Conservation (phyloP, 2,113 vertebrate species). For the Antigone vipio region DNA sequence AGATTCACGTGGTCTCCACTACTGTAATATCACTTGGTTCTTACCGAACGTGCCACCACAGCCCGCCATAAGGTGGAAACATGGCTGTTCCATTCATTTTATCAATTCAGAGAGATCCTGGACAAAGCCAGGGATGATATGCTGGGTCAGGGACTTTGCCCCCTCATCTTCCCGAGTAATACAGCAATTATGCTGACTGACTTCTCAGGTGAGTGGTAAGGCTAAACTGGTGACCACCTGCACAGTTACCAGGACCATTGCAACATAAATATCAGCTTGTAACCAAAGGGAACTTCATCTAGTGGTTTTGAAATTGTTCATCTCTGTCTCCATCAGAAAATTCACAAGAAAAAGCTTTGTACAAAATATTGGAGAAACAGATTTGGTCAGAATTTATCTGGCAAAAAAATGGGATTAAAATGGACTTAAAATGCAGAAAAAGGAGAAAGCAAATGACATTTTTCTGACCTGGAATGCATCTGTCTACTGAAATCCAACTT, state of each 20-base stretch:
- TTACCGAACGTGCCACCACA: background rate
- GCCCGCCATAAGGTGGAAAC: background rate
- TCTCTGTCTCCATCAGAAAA: background rate
- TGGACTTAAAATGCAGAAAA: background rate
- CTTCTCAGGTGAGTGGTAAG: background rate
- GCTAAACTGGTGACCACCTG: background rate
- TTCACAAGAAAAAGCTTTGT: background rate
- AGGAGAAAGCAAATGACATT: background rate
- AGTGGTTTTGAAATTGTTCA: background rate
- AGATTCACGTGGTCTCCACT: fast-evolving
- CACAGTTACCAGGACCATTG: background rate
- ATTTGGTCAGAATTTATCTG: background rate
- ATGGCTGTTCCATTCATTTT: background rate
- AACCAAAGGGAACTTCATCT: background rate
- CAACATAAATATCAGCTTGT: background rate
- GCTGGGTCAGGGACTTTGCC: background rate
- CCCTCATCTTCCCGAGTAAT: background rate
- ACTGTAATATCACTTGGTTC: background rate
- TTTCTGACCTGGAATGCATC: background rate
- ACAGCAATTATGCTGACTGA: background rate
- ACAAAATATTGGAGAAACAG: background rate
- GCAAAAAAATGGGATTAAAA: background rate
- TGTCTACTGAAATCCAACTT: background rate
- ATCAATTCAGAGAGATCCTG: background rate
- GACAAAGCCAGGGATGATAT: background rate